Conservation (phyloP, 2,113 vertebrate genomes). For the Atlantisia rogersi region DNA sequence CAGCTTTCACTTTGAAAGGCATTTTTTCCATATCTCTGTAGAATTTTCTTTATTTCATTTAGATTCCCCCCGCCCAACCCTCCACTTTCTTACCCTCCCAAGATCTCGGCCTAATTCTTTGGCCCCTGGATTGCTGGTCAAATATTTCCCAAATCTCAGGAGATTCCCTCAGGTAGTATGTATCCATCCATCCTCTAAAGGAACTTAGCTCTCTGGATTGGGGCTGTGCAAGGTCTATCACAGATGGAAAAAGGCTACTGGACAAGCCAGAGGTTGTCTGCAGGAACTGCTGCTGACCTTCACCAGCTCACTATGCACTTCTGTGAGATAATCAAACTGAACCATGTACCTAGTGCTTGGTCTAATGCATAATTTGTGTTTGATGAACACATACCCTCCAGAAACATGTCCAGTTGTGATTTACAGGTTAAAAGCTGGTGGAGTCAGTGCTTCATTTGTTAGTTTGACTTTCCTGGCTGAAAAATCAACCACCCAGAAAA, state of each 20-base stretch:
- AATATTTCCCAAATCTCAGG: neutral
- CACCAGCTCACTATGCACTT: rapidly evolving
- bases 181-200: neutral
- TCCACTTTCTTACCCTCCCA: too few species aligned
- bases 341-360: neutral
- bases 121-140: too few species aligned
- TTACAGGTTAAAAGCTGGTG: neutral
- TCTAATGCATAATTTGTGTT: neutral
- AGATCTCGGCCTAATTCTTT: neutral
- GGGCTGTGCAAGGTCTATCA: neutral
- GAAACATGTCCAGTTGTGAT: neutral
- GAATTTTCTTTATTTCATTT: neutral
- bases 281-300: neutral
- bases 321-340: neutral
- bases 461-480: neutral
- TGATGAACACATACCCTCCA: rapidly evolving
- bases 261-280: neutral
- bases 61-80: too few species aligned
- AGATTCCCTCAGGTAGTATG: neutral
- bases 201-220: neutral
- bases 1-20: neutral
- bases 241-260: neutral
- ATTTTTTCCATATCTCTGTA: neutral
- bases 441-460: neutral
- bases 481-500: neutral